Base-by-base conservation (phyloP, 2,797 vertebrate genomes). In the Sebastes diaconus region DNA sequence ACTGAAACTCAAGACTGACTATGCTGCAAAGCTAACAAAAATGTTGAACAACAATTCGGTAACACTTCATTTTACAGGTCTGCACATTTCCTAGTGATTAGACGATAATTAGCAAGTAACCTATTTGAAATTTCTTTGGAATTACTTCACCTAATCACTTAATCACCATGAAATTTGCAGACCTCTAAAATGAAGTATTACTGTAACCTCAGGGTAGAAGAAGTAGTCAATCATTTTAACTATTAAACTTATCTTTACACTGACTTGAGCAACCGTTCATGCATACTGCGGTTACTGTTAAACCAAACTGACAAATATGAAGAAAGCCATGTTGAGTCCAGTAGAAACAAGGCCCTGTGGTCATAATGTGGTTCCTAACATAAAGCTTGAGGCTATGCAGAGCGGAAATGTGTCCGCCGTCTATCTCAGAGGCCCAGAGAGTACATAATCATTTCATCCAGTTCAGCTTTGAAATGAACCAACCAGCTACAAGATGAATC, bases 361-460 rank as follows among this genome's bases (percentile, higher is more conserved):
- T 88, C 71, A 84, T 81, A 75, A 65, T 76, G 57, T 46, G 22
- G 10, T 52, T 2, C 2, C 18, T 80, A 50, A 70, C 68, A 74
- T 81, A 57, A 85, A 58, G 60, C 68, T 72, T 9, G 61, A 61
- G 32, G 63, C 69, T 71, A 27, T 74, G 75, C 81, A 65, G 71
- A 87, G 36, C 42, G 25, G 24, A 4, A 57, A 58, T 25, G 60
- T 8, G 24, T n/a, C 71, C 1, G 20, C 2, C 7, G 10, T 34
- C 14, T 67, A 54, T 79, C 80, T 83, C 71, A 36, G 32, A 81
- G 68, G 81, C 58, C 42, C 25, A 16, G 9, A 80, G 63, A 76
- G 72, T 42, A 80, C 65, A 84, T 74, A 81, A 75, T 86, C 50
- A 79, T 90, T 84, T 83, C 73, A 64, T 81, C 65, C 2, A 16